Evolutionary conservation across 2,888 invertebrate species (phyloP).

Genomic region (Leptinotarsa tumamoca): DNA sequence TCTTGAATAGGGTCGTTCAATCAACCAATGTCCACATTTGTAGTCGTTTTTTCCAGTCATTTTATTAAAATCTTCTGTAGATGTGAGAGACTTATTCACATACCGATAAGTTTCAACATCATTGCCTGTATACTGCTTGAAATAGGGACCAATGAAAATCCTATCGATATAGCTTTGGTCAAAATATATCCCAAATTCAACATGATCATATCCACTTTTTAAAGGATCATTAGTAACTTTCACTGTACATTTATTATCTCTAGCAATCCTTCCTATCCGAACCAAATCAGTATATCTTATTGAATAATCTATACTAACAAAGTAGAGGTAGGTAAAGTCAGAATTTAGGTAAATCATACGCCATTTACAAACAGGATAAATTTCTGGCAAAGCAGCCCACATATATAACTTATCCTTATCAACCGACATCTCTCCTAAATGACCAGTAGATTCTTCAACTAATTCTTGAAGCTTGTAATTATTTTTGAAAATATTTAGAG

Average conservation of each 20-base stretch:
- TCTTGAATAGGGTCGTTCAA: slow-evolving; percentile 35
- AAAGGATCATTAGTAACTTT: slow-evolving; percentile 59
- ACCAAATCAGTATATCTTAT: slow-evolving; percentile 68
- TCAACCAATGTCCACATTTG: slow-evolving; percentile 50
- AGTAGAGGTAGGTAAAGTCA: slow-evolving; percentile 70
- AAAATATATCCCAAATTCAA: slow-evolving; percentile 62
- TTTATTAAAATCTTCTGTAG: slow-evolving; percentile 55
- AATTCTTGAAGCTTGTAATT: slow-evolving; percentile 44
- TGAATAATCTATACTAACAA: slow-evolving; percentile 68
- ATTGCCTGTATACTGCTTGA: slow-evolving; percentile 47
- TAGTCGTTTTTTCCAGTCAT: slow-evolving; percentile 52
- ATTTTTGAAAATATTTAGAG: slow-evolving; percentile 57
- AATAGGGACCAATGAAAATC: slow-evolving; percentile 65
- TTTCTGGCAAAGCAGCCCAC: slow-evolving; percentile 48
- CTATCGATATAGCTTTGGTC: slow-evolving; percentile 57
- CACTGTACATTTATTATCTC: slow-evolving; percentile 68
- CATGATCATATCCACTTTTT: slow-evolving; percentile 50
- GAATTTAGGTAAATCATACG: slow-evolving; percentile 70
- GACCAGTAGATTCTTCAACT: slow-evolving; percentile 34
- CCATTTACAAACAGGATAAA: slow-evolving; percentile 63
- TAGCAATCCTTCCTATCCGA: slow-evolving; percentile 68
- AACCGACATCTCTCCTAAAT: slow-evolving; percentile 26
- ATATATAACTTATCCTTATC: slow-evolving; percentile 45
- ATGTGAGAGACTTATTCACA: slow-evolving; percentile 57
- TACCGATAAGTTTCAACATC: slow-evolving; percentile 60